A percentile compares a stretch with the other conserved stretches of the same genome.
Evolutionary conservation across 1,140 invertebrate species (phyloP).

Genomic region (Leptinotarsa defecta): DNA sequence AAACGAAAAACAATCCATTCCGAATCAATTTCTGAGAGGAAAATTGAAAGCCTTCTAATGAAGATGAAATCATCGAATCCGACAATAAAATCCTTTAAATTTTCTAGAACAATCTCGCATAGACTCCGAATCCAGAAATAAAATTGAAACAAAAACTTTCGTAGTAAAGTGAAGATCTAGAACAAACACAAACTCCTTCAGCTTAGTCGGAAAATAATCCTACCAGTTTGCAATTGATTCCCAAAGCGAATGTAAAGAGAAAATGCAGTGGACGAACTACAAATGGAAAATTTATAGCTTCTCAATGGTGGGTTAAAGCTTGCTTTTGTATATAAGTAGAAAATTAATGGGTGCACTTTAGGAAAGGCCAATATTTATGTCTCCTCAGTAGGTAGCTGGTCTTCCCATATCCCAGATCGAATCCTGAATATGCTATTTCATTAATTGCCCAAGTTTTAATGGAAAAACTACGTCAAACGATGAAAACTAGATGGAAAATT

Average conservation of each 20-base stretch:
- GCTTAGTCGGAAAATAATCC: not conserved
- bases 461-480: constrained; percentile 6
- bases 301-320: not conserved
- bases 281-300: not conserved
- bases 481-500: constrained; percentile 7
- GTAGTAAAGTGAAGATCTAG: not conserved
- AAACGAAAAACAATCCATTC: too few species aligned
- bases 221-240: not conserved
- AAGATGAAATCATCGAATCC: too few species aligned
- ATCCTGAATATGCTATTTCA: not conserved
- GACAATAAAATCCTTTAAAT: too few species aligned
- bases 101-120: too few species aligned
- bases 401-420: not conserved
- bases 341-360: not conserved
- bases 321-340: not conserved
- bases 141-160: not conserved
- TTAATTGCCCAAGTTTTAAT: constrained; percentile 20
- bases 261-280: constrained; percentile 7
- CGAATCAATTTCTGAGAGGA: too few species aligned
- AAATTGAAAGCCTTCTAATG: too few species aligned
- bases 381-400: not conserved
- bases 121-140: not conserved
- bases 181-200: not conserved
- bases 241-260: not conserved
- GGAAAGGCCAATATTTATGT: not conserved